Evolutionary conservation across 2,888 invertebrate genomes (phyloP).

Genomic region (Trissolcus japonicus): DNA sequence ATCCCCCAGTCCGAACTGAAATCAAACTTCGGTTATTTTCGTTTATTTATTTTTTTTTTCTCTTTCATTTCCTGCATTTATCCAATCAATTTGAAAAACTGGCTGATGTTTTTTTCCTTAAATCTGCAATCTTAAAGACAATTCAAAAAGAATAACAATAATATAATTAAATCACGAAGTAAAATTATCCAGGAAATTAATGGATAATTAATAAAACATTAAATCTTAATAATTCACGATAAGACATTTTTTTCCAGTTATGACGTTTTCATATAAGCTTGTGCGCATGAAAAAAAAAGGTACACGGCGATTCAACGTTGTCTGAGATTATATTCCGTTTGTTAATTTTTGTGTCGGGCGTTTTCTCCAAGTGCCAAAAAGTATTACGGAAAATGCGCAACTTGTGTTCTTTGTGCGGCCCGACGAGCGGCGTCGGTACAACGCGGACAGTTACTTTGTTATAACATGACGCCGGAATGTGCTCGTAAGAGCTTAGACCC

Average conservation of each 20-base stretch:
- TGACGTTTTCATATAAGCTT: constrained; percentile 41
- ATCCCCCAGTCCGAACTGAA: constrained; percentile 41
- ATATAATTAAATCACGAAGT: not conserved
- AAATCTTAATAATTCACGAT: constrained; percentile 38
- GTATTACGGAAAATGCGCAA: constrained; percentile 29
- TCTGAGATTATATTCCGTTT: constrained; percentile 47
- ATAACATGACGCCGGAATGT: constrained; percentile 37
- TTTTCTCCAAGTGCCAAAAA: constrained; percentile 25
- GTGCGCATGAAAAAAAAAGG: not conserved
- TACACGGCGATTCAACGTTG: constrained; percentile 15
- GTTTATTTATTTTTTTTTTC: constrained; percentile 48
- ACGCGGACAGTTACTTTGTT: constrained; percentile 56
- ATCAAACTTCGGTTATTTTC: constrained; percentile 27
- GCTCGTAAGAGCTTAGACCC: constrained; percentile 51
- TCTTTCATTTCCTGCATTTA: constrained; percentile 21
- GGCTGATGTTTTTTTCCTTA: not conserved
- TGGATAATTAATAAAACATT: no score
- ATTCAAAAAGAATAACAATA: not conserved
- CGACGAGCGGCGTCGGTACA: constrained; percentile 44
- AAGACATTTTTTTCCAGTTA: constrained; percentile 30
- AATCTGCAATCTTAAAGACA: not conserved
- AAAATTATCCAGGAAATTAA: not conserved
- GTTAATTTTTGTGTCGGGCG: constrained; percentile 50
- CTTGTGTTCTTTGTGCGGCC: constrained; percentile 45
- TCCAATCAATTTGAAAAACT: not conserved